phyloP scores from a whole-genome alignment of 2,888 invertebrate species.

The Oconnorella tubifera region DNA sequence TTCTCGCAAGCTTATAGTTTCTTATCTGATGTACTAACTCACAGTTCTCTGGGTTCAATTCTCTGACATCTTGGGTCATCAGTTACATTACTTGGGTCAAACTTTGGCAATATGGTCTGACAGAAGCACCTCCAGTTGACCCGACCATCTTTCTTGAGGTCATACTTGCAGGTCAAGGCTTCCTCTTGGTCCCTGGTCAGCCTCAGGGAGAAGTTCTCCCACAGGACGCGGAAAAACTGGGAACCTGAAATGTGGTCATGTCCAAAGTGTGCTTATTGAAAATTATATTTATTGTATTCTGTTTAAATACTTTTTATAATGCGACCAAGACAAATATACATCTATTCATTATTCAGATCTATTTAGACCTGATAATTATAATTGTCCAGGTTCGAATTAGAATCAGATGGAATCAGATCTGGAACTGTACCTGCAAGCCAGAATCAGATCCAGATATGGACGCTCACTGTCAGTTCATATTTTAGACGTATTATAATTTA shows the following conservation, averaged over 20 bases:
- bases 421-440: too few relatives aligned
- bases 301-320: too few relatives aligned
- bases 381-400: too few relatives aligned
- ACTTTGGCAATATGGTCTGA: conserved; percentile 47
- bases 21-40: too few relatives aligned
- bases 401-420: too few relatives aligned
- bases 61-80: conserved; percentile 38
- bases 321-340: too few relatives aligned
- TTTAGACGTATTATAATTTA: too few relatives aligned
- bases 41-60: conserved; percentile 13
- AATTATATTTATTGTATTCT: conserved; percentile 7
- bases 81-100: conserved; percentile 45
- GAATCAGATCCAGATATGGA: too few relatives aligned
- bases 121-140: conserved; percentile 54
- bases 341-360: too few relatives aligned
- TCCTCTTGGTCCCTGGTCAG: conserved; percentile 47
- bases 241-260: conserved; percentile 48
- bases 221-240: conserved; percentile 54
- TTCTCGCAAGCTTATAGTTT: too few relatives aligned
- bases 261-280: neutral
- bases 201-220: conserved; percentile 51
- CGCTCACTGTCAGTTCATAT: too few relatives aligned
- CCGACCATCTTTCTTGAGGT: conserved; percentile 40
- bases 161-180: conserved; percentile 46
- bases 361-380: too few relatives aligned